A percentile compares a stretch with the other conserved stretches of the same genome.
phyloP scores from a whole-genome alignment of 2,113 vertebrate genomes.

The Poecilia latipinna region DNA sequence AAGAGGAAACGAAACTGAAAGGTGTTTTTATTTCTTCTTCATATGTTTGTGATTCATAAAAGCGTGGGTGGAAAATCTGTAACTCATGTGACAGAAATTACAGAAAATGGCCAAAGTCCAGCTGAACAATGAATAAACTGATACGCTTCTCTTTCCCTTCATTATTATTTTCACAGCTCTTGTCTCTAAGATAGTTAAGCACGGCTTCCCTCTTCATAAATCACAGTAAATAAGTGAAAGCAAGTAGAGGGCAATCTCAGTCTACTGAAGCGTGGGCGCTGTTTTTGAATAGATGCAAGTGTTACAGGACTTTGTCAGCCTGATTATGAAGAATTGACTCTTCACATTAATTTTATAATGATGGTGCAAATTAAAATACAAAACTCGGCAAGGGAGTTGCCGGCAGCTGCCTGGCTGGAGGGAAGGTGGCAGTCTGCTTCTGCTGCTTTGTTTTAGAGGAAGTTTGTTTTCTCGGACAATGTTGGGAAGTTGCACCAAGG shows the following conservation, averaged over 20 bases:
- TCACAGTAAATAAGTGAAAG: too few relatives aligned
- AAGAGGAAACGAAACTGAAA: constrained; percentile 45
- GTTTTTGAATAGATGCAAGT: background rate
- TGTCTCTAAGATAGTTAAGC: background rate
- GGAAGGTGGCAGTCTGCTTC: background rate
- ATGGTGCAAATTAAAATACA: background rate
- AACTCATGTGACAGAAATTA: background rate
- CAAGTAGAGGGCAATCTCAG: background rate
- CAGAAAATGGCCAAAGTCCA: background rate
- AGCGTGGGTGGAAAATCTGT: background rate
- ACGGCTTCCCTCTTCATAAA: background rate
- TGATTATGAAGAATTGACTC: background rate
- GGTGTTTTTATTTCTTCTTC: background rate
- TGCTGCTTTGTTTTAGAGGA: constrained; percentile 2
- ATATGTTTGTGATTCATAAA: constrained; percentile 8
- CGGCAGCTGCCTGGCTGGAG: background rate
- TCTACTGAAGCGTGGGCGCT: background rate
- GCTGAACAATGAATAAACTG: background rate
- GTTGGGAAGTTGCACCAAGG: background rate
- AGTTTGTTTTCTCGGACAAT: background rate
- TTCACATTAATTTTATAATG: too few relatives aligned
- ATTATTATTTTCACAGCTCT: background rate
- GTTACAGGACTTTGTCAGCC: background rate
- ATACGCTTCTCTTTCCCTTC: background rate
- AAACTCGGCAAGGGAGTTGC: too few relatives aligned